Base-by-base conservation (phyloP, 2,888 invertebrate species). In the Pelosia muscerda region DNA sequence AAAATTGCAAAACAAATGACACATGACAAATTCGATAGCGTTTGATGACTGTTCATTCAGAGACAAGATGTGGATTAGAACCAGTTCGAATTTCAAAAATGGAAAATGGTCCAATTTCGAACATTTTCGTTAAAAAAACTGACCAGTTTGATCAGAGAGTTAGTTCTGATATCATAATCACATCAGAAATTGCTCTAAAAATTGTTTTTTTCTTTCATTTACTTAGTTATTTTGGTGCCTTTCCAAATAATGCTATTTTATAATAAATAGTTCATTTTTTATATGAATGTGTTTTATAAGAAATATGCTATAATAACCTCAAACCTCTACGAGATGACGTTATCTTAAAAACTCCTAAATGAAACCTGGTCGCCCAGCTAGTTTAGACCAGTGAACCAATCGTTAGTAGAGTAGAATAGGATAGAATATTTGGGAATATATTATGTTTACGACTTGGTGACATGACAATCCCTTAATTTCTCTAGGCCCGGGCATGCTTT, bases 1-100 rank as follows among this genome's bases (percentile, higher is more conserved):
- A n/a, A 49, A 49, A 49, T 49, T 49, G 49, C 49, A 49, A 49
- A 49, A 49, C 49, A n/a, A 49, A 49, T 49, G 49, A n/a, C n/a
- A 49, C n/a, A n/a, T 49, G 49, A 49, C 19, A 49, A 49, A 49
- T 49, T 49, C 49, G 19, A 49, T n/a, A 19, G 25, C 10, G 28
- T 26, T 57, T 38, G 38, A 38, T 38, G 42, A 42, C n/a, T n/a
- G n/a, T n/a, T n/a, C n/a, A 49, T 9, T n/a, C n/a, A n/a, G n/a
- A 49, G 49, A n/a, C 49, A 49, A 49, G n/a, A 49, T 19, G n/a
- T 9, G 8, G n/a, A 49, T 8, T 9, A n/a, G 49, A 49, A 49
- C 8, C 8, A 49, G 9, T n/a, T 49, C 5, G 8, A 49, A 49
- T n/a, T 49, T 49, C 49, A n/a, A n/a, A 6, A 49, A 49, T 49